phyloP scores from a whole-genome alignment of 2,888 invertebrate species.

The Papilio protenor region DNA sequence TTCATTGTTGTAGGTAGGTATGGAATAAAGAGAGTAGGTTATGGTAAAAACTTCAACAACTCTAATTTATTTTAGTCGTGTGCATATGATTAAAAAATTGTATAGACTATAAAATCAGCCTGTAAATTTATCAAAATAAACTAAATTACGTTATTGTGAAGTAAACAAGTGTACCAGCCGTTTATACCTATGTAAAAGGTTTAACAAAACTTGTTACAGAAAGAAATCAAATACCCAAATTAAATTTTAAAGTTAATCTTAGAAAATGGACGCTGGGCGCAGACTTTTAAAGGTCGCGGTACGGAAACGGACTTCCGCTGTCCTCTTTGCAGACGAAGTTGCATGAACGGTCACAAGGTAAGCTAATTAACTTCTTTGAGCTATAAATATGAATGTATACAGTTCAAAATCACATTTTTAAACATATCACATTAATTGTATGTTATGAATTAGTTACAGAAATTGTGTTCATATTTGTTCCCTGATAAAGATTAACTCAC shows the following conservation, averaged over 20 bases:
- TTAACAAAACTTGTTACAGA: background rate
- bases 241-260: constrained; percentile 4
- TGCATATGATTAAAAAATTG: too few species aligned
- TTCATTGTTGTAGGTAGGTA: too few species aligned
- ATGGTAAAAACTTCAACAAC: too few species aligned
- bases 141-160: too few species aligned
- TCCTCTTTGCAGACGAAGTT: constrained; percentile 22
- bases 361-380: constrained; percentile 13
- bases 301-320: constrained; percentile 10
- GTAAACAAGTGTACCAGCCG: too few species aligned
- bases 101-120: too few species aligned
- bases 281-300: constrained; percentile 1
- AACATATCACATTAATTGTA: background rate
- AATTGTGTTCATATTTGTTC: too few species aligned
- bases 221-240: background rate
- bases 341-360: background rate
- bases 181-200: background rate
- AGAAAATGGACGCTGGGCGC: constrained; percentile 1
- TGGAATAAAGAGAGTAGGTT: too few species aligned
- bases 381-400: background rate
- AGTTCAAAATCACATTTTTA: background rate
- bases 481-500: too few species aligned
- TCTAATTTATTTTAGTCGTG: too few species aligned
- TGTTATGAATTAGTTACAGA: too few species aligned
- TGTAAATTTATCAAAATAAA: too few species aligned